Conservation (phyloP, 1,140 invertebrate species). For the Choristoneura fumiferana region DNA sequence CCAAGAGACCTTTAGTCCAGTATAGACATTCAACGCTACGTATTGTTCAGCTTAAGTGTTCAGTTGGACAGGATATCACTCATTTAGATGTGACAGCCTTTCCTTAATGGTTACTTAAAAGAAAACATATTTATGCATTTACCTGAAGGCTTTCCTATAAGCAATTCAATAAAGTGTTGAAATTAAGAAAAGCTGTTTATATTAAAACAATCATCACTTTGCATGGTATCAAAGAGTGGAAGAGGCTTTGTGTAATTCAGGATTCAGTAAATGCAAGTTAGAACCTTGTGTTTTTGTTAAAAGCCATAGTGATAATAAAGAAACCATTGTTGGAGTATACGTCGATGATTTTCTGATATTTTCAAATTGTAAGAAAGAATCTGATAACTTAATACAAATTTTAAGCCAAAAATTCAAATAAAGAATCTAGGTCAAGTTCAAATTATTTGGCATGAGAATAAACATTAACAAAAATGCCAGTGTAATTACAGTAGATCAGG, state of each 20-base stretch:
- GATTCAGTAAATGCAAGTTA: conserved; percentile 26
- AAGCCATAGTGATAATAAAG: conserved; percentile 22
- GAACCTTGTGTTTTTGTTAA: conserved; percentile 42
- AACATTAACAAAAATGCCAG: conserved; percentile 25
- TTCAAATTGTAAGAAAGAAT: conserved; percentile 31
- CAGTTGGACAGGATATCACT: conserved; percentile 39
- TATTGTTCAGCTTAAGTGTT: no score
- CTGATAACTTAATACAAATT: conserved; percentile 24
- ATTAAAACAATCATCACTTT: conserved; percentile 29
- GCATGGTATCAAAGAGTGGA: conserved; percentile 30
- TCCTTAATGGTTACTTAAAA: conserved; percentile 50
- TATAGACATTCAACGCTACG: conserved; percentile 41
- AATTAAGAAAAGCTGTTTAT: conserved; percentile 24
- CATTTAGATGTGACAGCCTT: conserved; percentile 64
- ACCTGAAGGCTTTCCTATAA: conserved; percentile 50
- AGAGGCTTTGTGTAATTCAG: conserved; percentile 24
- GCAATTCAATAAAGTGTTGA: conserved; percentile 23
- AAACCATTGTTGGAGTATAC: conserved; percentile 31
- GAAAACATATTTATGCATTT: conserved; percentile 57
- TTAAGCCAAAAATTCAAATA: conserved; percentile 34
- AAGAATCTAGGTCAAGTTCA: conserved; percentile 34
- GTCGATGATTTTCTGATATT: conserved; percentile 46
- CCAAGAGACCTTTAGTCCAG: conserved; percentile 52
- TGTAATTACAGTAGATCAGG: conserved; percentile 29
- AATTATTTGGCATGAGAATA: conserved; percentile 34